These are phyloP conservation scores for Penaeus japonicus DNA, from an alignment of 1,140 invertebrate genomes.

Conservation along the genomic window DNA sequence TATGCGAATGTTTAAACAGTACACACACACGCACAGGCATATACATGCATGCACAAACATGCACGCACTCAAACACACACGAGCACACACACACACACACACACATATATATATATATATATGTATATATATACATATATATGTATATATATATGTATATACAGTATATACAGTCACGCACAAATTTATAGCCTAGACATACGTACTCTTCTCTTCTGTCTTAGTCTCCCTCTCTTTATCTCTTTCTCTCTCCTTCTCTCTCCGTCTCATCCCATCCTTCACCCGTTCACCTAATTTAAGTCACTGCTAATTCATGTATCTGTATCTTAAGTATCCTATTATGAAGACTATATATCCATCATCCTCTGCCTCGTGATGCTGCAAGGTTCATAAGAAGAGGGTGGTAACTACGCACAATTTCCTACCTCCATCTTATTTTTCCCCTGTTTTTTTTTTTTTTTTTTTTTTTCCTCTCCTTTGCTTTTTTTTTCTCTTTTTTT, in stretches of 20 bases:
- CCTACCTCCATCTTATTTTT: no score
- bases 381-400: no score
- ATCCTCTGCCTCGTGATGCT: no score
- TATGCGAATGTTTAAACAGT: no score
- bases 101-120: not conserved
- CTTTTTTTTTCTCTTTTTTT: no score
- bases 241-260: not conserved
- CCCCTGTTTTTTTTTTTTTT: not conserved
- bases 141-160: not conserved
- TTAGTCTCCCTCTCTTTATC: not conserved
- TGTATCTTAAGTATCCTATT: no score
- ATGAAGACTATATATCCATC: no score
- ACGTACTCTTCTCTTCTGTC: not conserved
- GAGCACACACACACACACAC: not conserved
- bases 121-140: not conserved
- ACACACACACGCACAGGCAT: no score
- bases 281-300: no score
- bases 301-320: no score
- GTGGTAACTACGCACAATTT: no score
- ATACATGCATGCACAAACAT: no score
- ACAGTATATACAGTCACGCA: not conserved
- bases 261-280: not conserved
- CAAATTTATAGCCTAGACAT: not conserved
- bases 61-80: not conserved
- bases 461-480: not conserved